These are phyloP conservation scores for Myotis vivesi DNA, from an alignment of 2,797 vertebrate genomes.

Conservation along the genomic window DNA sequence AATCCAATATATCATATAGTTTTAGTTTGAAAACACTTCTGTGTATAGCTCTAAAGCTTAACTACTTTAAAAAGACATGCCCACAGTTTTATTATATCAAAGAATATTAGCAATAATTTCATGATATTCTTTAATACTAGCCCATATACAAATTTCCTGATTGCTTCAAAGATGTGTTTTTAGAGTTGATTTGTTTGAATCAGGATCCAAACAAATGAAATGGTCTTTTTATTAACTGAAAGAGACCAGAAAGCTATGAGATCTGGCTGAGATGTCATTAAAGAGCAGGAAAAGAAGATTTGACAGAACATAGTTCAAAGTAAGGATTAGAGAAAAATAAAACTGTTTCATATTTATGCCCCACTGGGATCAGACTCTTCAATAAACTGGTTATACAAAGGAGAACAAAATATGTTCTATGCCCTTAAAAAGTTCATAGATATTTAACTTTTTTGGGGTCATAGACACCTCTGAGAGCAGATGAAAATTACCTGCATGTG, in stretches of 20 bases:
- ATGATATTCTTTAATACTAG: background rate
- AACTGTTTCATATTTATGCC: constrained; percentile 74
- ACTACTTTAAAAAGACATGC: background rate
- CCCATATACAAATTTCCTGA: constrained; percentile 14
- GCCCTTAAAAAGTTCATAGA: constrained; percentile 23
- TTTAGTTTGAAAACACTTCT: background rate
- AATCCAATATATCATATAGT: background rate
- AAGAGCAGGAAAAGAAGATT: constrained; percentile 65
- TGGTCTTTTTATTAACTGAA: constrained; percentile 63
- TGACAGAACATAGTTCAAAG: constrained; percentile 74
- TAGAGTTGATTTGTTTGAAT: constrained; percentile 40
- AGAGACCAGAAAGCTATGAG: constrained; percentile 46
- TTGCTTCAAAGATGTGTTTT: constrained; percentile 51
- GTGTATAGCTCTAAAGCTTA: background rate
- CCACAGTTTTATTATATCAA: constrained; percentile 34
- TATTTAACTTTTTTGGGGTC: background rate
- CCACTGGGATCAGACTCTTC: constrained; percentile 73
- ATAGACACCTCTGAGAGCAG: background rate
- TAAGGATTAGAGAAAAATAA: constrained; percentile 74
- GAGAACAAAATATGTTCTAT: constrained; percentile 42
- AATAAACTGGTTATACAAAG: constrained; percentile 65
- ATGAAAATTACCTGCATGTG: constrained; percentile 9
- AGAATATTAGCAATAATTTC: constrained; percentile 11
- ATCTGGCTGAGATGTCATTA: constrained; percentile 56
- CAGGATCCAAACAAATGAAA: constrained; percentile 41